Conservation (phyloP, 2,888 invertebrate species). For the Lamellibrachia satsuma region DNA sequence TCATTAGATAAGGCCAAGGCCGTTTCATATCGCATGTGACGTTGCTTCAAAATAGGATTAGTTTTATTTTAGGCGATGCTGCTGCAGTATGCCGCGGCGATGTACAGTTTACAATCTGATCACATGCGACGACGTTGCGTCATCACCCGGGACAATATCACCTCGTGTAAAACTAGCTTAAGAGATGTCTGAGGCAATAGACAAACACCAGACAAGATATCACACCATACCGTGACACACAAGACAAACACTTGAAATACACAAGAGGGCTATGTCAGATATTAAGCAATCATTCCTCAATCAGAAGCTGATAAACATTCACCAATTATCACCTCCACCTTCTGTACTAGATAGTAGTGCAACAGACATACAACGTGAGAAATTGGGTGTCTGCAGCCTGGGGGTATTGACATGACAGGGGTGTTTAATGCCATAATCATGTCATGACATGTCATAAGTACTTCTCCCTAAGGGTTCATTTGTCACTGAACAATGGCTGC, state of each 20-base stretch:
- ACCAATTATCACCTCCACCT: background rate
- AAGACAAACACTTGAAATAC: slow-evolving; percentile 4
- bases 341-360: background rate
- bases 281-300: background rate
- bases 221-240: background rate
- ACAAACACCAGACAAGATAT: background rate
- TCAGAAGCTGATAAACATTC: background rate
- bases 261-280: background rate
- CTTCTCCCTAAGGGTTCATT: background rate
- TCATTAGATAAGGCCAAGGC: too few relatives aligned
- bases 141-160: background rate
- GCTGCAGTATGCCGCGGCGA: too few relatives aligned
- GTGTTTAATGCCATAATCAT: background rate
- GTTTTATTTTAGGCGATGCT: too few relatives aligned
- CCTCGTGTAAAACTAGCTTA: background rate
- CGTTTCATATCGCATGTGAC: too few relatives aligned
- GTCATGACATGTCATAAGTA: background rate
- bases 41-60: too few relatives aligned
- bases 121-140: too few relatives aligned
- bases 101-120: too few relatives aligned
- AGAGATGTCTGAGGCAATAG: background rate
- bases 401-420: background rate
- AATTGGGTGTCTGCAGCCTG: background rate
- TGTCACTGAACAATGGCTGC: slow-evolving; percentile 10
- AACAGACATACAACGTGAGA: background rate